These are phyloP conservation scores for Eleutherodactylus coqui DNA, from an alignment of 2,797 vertebrate species.

Conservation along the genomic window DNA sequence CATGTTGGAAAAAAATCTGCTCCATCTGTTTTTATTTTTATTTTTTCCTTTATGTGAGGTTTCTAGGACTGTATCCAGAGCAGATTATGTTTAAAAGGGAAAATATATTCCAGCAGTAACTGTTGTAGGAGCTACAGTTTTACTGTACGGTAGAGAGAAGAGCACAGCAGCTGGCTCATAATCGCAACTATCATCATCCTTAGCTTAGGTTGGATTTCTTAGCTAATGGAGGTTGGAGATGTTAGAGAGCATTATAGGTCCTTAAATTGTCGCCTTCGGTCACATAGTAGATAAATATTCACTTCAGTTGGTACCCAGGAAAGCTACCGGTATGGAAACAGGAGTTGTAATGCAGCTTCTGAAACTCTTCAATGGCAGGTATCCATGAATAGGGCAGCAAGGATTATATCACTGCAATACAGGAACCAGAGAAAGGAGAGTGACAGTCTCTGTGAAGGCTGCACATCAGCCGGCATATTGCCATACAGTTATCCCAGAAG, in stretches of 20 bases:
- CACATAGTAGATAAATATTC: background rate
- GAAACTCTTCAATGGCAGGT: background rate
- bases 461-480: no score
- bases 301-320: background rate
- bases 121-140: constrained; percentile 12
- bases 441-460: background rate
- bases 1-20: constrained; percentile 45
- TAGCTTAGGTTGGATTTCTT: background rate
- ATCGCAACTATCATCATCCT: background rate
- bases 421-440: no score
- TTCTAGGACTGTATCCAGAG: constrained; percentile 52
- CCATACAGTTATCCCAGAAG: no score
- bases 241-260: background rate
- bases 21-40: constrained; percentile 62
- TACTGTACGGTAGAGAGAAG: constrained; percentile 30
- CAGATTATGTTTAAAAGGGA: constrained; percentile 59
- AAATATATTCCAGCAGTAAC: constrained; percentile 44
- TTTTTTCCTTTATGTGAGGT: constrained; percentile 49
- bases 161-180: background rate
- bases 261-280: background rate
- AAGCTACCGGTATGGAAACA: background rate
- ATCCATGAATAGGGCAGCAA: background rate
- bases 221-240: constrained; percentile 12
- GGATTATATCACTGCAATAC: background rate
- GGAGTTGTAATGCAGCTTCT: background rate